Evolutionary conservation across 2,113 vertebrate genomes (phyloP).

Genomic region (Mirza zaza): DNA sequence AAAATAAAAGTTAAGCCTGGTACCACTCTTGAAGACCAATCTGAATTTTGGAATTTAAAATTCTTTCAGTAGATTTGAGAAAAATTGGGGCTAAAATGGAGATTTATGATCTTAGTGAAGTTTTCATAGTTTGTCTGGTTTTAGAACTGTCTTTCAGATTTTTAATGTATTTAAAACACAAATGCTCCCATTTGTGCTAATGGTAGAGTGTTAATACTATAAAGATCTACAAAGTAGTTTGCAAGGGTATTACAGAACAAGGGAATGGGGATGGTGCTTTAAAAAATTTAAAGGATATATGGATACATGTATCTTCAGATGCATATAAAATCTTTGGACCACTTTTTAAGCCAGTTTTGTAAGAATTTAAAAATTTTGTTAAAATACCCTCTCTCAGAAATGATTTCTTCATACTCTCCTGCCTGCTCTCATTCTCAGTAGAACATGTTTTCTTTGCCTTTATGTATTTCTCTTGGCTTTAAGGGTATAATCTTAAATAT

Average conservation of each 20-base stretch:
- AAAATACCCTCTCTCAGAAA: not conserved
- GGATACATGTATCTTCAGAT: not conserved
- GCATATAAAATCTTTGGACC: not conserved
- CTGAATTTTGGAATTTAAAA: not conserved
- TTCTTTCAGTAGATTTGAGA: not conserved
- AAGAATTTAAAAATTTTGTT: not conserved
- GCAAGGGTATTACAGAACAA: not conserved
- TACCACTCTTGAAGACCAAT: not conserved
- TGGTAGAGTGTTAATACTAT: not conserved
- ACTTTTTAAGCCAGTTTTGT: not conserved
- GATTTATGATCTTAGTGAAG: not conserved
- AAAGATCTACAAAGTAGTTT: not conserved
- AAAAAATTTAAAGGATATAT: not conserved
- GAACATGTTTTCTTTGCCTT: not conserved
- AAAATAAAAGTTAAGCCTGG: not conserved
- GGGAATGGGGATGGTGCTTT: not conserved
- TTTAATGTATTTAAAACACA: not conserved
- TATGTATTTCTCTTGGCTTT: not conserved
- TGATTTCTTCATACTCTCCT: not conserved
- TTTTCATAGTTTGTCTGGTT: not conserved
- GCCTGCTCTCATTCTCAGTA: not conserved
- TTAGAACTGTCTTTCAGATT: not conserved
- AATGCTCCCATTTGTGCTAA: not conserved
- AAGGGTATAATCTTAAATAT: not conserved
- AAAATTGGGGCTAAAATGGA: not conserved